Evolutionary conservation across 2,888 invertebrate species (phyloP), one percentile per base, ranked within the genome.

Genomic region (Drosophila putrida): DNA sequence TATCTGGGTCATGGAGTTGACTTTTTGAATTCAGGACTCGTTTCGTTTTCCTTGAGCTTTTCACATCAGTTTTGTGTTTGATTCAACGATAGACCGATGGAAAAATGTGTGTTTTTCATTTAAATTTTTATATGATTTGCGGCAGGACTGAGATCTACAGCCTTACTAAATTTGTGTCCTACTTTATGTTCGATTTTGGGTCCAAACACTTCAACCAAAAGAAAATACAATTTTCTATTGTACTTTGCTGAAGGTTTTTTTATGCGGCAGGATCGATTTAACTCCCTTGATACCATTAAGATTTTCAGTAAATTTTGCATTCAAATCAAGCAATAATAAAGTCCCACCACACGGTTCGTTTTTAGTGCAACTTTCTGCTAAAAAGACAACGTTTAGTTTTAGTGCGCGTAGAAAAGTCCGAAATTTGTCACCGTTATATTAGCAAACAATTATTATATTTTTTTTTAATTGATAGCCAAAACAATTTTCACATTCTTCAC

Each of bases 61-160:
- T 36, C 11, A 41, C n/a, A 50, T 35, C 5, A 73, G 41, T 68
- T 77, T 75, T 75, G 69, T 63, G 67, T 64, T 58, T 54, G 64
- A 60, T 67, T 80, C 58, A 65, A 73, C 58, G 58, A 44, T 49
- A 64, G 64, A 69, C 72, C 78, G 68, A 31, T 46, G 6, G 2
- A 39, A 3, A 28, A 27, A 31, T 20, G 39, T 63, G 55, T 59
- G 61, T 51, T 65, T 57, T 20, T 20, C 60, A 80, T 81, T 83
- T 78, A 71, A 71, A 75, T 81, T 70, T 87, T 63, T 64, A 59
- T 71, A 74, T 66, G 75, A 76, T 67, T 80, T 80, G 66, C 67
- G 64, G 25, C 49, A 46, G 25, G 25, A 13, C 25, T 50, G 28
- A 38, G 36, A 11, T 8, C 50, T 55, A 59, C 61, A 82, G 0